Evolutionary conservation across 2,113 vertebrate species (phyloP).

Genomic region (Cairina moschata): DNA sequence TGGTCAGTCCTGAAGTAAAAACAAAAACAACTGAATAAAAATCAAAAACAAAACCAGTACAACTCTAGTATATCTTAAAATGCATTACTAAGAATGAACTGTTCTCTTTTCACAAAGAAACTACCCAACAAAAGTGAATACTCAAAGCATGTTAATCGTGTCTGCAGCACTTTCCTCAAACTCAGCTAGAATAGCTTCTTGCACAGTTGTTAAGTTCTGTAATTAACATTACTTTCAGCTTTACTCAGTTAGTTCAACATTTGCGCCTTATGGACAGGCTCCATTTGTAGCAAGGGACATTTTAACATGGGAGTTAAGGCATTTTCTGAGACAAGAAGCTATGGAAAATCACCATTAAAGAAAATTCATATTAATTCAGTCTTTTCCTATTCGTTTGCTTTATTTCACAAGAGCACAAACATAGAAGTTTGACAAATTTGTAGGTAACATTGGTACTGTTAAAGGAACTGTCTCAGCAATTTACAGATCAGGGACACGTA

Average conservation of each 20-base stretch:
- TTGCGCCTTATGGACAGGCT: neutral
- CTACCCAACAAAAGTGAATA: neutral
- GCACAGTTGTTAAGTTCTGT: neutral
- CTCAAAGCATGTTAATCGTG: fast-evolving
- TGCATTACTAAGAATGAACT: neutral
- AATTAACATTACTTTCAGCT: neutral
- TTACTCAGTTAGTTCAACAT: neutral
- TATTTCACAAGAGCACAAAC: neutral
- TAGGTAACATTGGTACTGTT: neutral
- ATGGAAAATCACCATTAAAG: neutral
- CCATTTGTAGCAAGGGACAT: neutral
- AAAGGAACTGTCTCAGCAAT: neutral
- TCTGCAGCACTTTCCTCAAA: neutral
- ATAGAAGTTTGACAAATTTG: neutral
- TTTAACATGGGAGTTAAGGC: neutral
- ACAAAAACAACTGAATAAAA: neutral
- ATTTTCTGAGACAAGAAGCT: neutral
- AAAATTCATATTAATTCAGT: neutral
- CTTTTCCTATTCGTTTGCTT: neutral
- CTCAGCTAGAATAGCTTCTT: neutral
- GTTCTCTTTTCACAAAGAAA: neutral
- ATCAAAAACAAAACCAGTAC: neutral
- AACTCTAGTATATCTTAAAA: neutral
- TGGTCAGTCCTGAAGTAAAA: neutral
- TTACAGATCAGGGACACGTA: neutral